phyloP scores from a whole-genome alignment of 2,113 vertebrate species.

The Cheirogaleus medius region DNA sequence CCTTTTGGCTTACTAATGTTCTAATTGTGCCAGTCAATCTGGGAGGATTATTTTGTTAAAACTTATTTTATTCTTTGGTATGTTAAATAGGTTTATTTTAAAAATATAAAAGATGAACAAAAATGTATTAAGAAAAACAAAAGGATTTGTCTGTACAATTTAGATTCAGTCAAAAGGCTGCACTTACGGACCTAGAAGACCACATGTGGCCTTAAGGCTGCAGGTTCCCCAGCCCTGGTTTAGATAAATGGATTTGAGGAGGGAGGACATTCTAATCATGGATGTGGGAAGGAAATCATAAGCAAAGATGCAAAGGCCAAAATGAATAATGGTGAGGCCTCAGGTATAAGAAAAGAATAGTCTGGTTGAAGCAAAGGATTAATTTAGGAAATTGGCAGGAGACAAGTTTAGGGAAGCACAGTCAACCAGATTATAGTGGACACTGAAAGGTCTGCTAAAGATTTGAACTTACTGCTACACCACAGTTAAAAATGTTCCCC shows the following conservation, averaged over 20 bases:
- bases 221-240: neutral
- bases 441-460: neutral
- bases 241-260: neutral
- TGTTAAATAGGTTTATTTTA: too few relatives aligned
- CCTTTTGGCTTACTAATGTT: too few relatives aligned
- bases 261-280: neutral
- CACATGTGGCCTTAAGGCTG: too few relatives aligned
- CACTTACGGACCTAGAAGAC: too few relatives aligned
- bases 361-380: neutral
- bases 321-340: neutral
- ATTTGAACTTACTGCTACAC: neutral
- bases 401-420: neutral
- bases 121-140: too few relatives aligned
- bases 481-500: neutral
- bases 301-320: neutral
- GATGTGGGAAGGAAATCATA: neutral
- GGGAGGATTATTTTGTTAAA: too few relatives aligned
- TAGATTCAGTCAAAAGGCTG: too few relatives aligned
- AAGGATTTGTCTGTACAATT: too few relatives aligned
- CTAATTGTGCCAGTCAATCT: too few relatives aligned
- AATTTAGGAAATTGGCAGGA: neutral
- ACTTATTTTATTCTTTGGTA: too few relatives aligned
- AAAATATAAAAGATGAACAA: too few relatives aligned
- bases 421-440: neutral
- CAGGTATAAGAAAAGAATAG: neutral